A percentile compares a stretch with the other conserved stretches of the same genome.
These are phyloP conservation scores for Malurus cyaneus DNA, from an alignment of 2,113 vertebrate genomes.

Conservation along the genomic window DNA sequence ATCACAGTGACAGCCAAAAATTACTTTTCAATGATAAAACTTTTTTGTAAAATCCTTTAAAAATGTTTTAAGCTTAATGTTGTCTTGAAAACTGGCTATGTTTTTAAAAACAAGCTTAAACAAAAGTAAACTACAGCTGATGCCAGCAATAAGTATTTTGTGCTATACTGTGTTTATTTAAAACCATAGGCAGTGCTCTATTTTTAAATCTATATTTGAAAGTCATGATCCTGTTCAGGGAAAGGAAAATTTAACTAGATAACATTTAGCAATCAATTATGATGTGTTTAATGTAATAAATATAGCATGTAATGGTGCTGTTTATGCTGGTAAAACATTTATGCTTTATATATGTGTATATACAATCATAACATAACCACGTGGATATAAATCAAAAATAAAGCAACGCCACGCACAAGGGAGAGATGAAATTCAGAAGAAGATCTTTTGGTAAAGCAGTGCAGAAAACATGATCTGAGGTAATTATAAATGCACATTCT, in stretches of 20 bases:
- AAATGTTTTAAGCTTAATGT: neutral
- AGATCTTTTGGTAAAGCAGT: neutral
- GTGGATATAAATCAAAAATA: neutral
- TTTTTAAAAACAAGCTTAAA: neutral
- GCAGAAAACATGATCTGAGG: neutral
- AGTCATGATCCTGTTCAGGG: neutral
- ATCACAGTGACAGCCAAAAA: neutral
- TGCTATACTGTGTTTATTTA: neutral
- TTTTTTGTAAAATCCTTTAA: neutral
- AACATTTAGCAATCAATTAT: neutral
- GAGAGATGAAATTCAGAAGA: neutral
- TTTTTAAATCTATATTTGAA: neutral
- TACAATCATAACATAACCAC: neutral
- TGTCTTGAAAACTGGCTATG: neutral
- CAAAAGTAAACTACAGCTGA: neutral
- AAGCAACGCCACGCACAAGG: neutral
- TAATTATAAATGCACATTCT: neutral
- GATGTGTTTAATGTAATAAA: neutral
- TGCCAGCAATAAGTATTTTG: neutral
- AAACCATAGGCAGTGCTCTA: neutral
- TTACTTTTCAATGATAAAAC: neutral
- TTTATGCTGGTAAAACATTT: constrained; percentile 4
- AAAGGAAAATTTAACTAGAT: neutral
- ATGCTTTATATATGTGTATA: neutral
- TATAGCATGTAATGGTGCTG: neutral